Evolutionary conservation across 2,888 invertebrate genomes (phyloP), one percentile per base, ranked within the genome.

Genomic region (Neocrepidodera transversa): DNA sequence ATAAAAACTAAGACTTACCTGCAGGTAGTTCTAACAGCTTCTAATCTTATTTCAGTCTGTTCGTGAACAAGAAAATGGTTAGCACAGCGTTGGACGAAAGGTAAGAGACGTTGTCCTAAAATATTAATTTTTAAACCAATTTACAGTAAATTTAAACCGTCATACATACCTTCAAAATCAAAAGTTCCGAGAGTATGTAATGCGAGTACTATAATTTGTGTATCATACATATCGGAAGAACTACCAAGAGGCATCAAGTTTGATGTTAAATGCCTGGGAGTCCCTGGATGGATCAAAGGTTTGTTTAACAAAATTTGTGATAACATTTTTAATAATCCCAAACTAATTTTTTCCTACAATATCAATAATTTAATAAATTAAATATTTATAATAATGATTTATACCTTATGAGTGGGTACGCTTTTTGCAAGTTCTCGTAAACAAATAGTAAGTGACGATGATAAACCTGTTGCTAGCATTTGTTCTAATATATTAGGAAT

Each of bases 11-110:
- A 17, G 4, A 35, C 14, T 45, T 32, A 53, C 53, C 53, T 53
- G 11, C 95, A 94, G 72, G 97, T 94, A 0, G 97, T 97, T 75
- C 91, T 88, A 0, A 99, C 98, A 10, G 98, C 94, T 81, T 98
- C 97, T 64, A 97, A 80, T 17, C 95, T 85, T 2, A 99, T 90
- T 77, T 96, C 95, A 18, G 67, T 69, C 18, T 93, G 91, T 63
- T 97, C 97, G 73, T 93, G 93, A 11, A 89, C 89, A 40, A 99
- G 82, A 75, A 93, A 97, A 77, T 92, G 88, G 73, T 97, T 95
- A 0, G 96, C 94, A 78, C 96, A 96, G 13, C 95, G 87, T 65
- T 91, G 86, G 0, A 97, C 94, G 82, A 97, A 97, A 65, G 93
- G 93, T 32, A 97, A 83, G 73, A 97, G 82, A 36, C 95, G 93